Evolutionary conservation across 2,888 invertebrate genomes (phyloP), one percentile per base, ranked within the genome.

Genomic region (Reticulitermes lucifugus): DNA sequence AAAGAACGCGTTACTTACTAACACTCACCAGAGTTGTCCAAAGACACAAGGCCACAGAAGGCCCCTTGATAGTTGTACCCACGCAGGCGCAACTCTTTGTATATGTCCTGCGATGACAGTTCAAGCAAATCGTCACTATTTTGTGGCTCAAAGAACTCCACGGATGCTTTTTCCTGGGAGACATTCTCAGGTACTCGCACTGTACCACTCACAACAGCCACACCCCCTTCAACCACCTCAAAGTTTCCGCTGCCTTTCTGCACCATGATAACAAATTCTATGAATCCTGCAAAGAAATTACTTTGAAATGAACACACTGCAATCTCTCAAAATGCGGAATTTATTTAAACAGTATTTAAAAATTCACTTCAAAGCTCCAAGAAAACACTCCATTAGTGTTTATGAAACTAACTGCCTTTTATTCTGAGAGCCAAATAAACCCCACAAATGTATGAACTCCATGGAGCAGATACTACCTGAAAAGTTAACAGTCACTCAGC

Each of bases 71-170:
- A 94, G 75, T 93, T 95, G 89, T 96, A 95, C 2, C 96, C 96
- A 88, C 96, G 92, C 3, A 96, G 92, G 87, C 94, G 92, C 77
- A 96, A 90, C 89, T 95, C 95, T 87, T 94, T 95, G 89, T 95
- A 95, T 89, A 95, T 93, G 90, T 95, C 95, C 35, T 71, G 73
- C 22, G 84, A 29, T 22, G 82, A 77, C 41, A 83, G 6, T 29
- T 82, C 70, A 46, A 86, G 79, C 12, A 55, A 6, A 43, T 59
- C 83, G 7, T 43, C 51, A 14, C n/a, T 43, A n/a, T 5, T 21
- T 10, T 46, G 18, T 25, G 22, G 79, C 14, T 82, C 77, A 18
- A 22, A 25, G 1, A 46, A 22, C 43, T 43, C 51, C 43, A 85
- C 22, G 5, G 41, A 71, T 4, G 80, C 21, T 79, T 21, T 82